phyloP scores from a whole-genome alignment of 2,113 vertebrate genomes.

The Lagenorhynchus albirostris region DNA sequence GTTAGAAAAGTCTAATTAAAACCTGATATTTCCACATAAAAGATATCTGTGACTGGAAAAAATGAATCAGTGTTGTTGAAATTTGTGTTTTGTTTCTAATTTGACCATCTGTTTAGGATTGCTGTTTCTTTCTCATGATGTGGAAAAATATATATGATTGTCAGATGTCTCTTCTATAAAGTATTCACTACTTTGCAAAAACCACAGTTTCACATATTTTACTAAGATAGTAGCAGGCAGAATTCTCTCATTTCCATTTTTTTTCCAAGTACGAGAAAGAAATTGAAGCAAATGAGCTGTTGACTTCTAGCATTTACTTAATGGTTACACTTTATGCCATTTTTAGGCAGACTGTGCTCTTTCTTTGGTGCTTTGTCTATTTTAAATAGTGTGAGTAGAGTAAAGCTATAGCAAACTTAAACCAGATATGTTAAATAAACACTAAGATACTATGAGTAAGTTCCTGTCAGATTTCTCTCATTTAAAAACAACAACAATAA shows the following conservation, averaged over 20 bases:
- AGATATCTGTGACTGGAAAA: slow-evolving; percentile 18
- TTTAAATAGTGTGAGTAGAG: background rate
- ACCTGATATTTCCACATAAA: background rate
- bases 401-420: slow-evolving; percentile 22
- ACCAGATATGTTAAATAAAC: background rate
- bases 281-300: background rate
- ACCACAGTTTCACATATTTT: background rate
- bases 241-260: background rate
- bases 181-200: background rate
- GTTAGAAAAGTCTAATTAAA: slow-evolving; percentile 42
- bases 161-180: slow-evolving; percentile 11
- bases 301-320: background rate
- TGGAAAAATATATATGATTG: background rate
- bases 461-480: background rate
- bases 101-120: slow-evolving; percentile 41
- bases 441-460: background rate
- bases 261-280: background rate
- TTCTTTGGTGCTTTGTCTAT: background rate
- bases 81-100: slow-evolving; percentile 40
- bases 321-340: background rate
- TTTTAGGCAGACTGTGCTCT: background rate
- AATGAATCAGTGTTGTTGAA: background rate
- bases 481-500: background rate
- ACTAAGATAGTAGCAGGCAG: background rate
- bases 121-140: background rate